A percentile compares a stretch with the other conserved stretches of the same genome.
phyloP scores from a whole-genome alignment of 2,888 invertebrate species.

The Drosophila antonietae region DNA sequence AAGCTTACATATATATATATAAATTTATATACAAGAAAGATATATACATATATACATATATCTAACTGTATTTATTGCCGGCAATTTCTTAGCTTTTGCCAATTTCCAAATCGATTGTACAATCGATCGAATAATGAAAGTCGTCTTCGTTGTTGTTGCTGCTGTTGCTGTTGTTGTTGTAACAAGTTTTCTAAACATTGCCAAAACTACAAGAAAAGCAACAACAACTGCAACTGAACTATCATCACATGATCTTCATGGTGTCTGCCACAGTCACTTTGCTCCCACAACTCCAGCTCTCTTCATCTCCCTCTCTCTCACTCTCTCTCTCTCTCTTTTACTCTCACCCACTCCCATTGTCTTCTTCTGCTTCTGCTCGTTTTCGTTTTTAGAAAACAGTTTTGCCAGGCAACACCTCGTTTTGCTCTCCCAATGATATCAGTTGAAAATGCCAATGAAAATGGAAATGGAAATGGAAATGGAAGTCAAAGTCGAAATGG shows the following conservation, averaged over 20 bases:
- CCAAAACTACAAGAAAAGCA: slow-evolving; percentile 15
- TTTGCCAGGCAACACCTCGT: slow-evolving; percentile 11
- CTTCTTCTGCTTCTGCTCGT: slow-evolving; percentile 35
- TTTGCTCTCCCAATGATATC: slow-evolving; percentile 33
- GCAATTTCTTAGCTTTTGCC: slow-evolving; percentile 55
- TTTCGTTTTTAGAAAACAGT: slow-evolving; percentile 44
- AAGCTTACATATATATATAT: neutral
- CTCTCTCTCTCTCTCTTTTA: neutral
- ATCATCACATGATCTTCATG: slow-evolving; percentile 33
- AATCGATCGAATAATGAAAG: slow-evolving; percentile 75
- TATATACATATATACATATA: neutral
- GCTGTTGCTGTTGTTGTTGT: slow-evolving; percentile 1
- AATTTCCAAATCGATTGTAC: slow-evolving; percentile 65
- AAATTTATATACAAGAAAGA: neutral
- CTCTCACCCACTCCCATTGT: slow-evolving; percentile 1
- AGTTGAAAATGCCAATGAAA: slow-evolving; percentile 8
- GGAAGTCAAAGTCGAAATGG: slow-evolving; percentile 13
- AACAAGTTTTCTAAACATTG: slow-evolving; percentile 60
- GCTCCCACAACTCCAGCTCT: neutral
- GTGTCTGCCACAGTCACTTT: neutral
- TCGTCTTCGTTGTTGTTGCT: slow-evolving; percentile 30
- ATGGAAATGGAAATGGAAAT: slow-evolving; percentile 16
- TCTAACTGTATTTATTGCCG: slow-evolving; percentile 38
- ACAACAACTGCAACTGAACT: slow-evolving; percentile 12
- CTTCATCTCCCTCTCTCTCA: neutral